A percentile compares a stretch with the other conserved stretches of the same genome.
These are phyloP conservation scores for Calliphora vicina DNA, from an alignment of 1,140 invertebrate species.

Conservation along the genomic window DNA sequence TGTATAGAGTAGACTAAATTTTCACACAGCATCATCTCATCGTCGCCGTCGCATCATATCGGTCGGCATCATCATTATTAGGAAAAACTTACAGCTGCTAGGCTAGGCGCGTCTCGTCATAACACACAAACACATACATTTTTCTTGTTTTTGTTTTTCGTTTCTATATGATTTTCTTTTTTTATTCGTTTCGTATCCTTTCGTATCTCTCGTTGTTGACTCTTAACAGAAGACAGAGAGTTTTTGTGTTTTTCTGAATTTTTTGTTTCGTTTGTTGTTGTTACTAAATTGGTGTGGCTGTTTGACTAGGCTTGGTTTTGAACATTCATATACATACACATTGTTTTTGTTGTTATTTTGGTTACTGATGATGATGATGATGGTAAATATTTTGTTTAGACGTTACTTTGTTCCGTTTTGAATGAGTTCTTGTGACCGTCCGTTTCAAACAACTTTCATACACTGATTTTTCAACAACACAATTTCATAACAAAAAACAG, in stretches of 20 bases:
- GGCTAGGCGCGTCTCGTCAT: constrained; percentile 27
- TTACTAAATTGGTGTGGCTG: neutral
- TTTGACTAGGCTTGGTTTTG: neutral
- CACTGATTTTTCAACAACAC: neutral
- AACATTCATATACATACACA: neutral
- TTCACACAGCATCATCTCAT: neutral
- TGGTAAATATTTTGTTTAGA: too few relatives aligned
- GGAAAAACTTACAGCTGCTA: constrained; percentile 7
- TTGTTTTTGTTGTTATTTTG: neutral
- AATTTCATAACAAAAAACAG: too few relatives aligned
- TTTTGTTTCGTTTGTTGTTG: neutral
- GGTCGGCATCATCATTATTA: neutral
- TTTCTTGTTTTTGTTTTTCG: neutral
- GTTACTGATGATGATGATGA: neutral
- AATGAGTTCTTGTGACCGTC: neutral
- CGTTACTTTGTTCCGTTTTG: neutral
- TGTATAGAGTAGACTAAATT: constrained; percentile 24
- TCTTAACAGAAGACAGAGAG: neutral
- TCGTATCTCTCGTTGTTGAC: neutral
- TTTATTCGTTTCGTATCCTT: neutral
- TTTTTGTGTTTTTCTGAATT: neutral
- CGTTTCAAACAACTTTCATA: neutral
- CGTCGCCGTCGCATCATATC: neutral
- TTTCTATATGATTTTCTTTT: neutral
- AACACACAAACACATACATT: neutral